These are phyloP conservation scores for Orthonyx spaldingii DNA, from an alignment of 2,113 vertebrate species.

Conservation along the genomic window DNA sequence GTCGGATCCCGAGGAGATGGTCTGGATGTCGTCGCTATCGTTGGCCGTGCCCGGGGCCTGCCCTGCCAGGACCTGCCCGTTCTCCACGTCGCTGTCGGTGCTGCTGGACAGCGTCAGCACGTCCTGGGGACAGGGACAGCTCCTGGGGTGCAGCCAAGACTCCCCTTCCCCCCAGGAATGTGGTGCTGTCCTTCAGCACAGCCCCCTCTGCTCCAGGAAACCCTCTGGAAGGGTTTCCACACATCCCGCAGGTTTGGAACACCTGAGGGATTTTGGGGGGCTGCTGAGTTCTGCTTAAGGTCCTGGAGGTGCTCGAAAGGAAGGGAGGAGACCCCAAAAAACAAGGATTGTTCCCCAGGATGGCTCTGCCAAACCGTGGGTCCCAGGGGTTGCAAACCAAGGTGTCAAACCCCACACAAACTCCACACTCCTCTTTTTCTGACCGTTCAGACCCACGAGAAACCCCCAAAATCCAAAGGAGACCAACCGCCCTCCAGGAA, in stretches of 20 bases:
- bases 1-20: slow-evolving; percentile 92
- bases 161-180: neutral
- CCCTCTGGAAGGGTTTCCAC: neutral
- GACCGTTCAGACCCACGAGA: accelerated
- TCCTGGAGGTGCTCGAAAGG: neutral
- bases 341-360: accelerated
- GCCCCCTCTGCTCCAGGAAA: neutral
- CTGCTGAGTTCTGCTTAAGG: neutral
- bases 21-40: slow-evolving; percentile 96
- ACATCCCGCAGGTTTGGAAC: neutral
- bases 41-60: slow-evolving; percentile 61
- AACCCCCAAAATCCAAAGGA: accelerated
- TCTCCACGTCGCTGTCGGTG: slow-evolving; percentile 74
- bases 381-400: neutral
- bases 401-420: neutral
- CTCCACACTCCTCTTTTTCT: accelerated
- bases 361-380: accelerated
- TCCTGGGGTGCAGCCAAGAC: neutral
- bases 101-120: slow-evolving; percentile 88
- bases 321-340: neutral
- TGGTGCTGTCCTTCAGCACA: neutral
- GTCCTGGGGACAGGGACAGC: slow-evolving; percentile 57
- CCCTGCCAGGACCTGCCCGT: slow-evolving; percentile 10
- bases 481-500: neutral
- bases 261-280: accelerated